Conservation (phyloP, 2,113 vertebrate species). For the Syngnathoides biaculeatus region DNA sequence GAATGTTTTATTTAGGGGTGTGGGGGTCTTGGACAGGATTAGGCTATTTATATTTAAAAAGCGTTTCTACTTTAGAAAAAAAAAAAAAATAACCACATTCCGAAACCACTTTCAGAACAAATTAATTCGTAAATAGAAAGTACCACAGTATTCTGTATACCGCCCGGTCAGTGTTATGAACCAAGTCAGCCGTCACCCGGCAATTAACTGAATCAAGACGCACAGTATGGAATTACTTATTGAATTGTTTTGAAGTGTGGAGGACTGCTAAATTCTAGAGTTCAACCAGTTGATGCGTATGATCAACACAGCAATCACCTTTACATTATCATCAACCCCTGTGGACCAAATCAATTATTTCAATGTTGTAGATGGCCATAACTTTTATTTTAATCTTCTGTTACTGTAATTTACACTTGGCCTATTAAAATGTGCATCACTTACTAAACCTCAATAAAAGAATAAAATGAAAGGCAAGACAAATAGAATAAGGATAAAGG, state of each 20-base stretch:
- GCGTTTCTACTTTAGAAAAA: no score
- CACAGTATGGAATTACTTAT: neutral
- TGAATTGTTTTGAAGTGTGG: neutral
- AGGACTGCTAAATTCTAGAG: conserved; percentile 13
- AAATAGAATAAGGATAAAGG: conserved; percentile 29
- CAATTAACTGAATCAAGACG: no score
- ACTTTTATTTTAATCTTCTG: conserved; percentile 65
- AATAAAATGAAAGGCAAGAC: conserved; percentile 29
- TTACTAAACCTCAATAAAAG: conserved; percentile 40
- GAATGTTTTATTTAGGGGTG: no score
- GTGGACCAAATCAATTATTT: conserved; percentile 68
- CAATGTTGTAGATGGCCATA: conserved; percentile 66
- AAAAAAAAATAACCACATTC: no score
- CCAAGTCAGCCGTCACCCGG: no score
- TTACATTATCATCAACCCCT: conserved; percentile 43
- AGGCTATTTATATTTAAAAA: no score
- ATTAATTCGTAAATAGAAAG: no score
- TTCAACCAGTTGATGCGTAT: conserved; percentile 39
- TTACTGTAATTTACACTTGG: conserved; percentile 52
- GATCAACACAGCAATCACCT: conserved; percentile 35
- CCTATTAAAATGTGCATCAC: conserved; percentile 59
- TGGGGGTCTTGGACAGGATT: no score
- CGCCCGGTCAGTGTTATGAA: no score
- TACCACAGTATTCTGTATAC: no score
- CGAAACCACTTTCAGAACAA: no score